phyloP scores from a whole-genome alignment of 2,888 invertebrate genomes.

The Eudemis profundana region DNA sequence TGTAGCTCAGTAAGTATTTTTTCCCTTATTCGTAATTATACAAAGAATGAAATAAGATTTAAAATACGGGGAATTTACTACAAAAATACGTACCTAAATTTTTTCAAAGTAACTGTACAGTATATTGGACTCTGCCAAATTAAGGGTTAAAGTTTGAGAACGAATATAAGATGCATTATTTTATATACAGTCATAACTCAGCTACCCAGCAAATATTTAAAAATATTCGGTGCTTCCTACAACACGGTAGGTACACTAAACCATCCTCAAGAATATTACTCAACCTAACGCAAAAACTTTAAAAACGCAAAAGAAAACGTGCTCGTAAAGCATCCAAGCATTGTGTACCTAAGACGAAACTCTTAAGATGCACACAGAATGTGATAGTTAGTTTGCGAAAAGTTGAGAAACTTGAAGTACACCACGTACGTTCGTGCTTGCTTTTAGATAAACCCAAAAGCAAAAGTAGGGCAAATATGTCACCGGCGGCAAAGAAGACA shows the following conservation, averaged over 20 bases:
- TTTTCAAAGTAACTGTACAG: too few relatives aligned
- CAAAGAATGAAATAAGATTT: too few relatives aligned
- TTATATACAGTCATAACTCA: not conserved
- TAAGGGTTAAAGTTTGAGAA: too few relatives aligned
- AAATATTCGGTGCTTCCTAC: not conserved
- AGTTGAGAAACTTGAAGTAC: slow-evolving; percentile 15
- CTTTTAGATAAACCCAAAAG: not conserved
- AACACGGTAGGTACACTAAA: too few relatives aligned
- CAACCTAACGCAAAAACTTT: slow-evolving; percentile 5
- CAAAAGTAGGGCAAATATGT: slow-evolving; percentile 16
- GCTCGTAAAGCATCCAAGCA: slow-evolving; percentile 27
- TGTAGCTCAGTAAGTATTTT: too few relatives aligned
- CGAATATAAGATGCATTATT: too few relatives aligned
- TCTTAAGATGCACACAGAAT: slow-evolving; percentile 36
- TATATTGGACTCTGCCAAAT: too few relatives aligned
- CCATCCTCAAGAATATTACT: not conserved
- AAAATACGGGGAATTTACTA: too few relatives aligned
- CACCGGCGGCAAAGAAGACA: too few relatives aligned
- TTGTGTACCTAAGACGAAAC: slow-evolving; percentile 28
- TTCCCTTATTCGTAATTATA: too few relatives aligned
- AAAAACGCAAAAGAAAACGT: slow-evolving; percentile 21
- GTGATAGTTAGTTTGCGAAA: slow-evolving; percentile 24
- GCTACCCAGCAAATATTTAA: not conserved
- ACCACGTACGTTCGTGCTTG: not conserved
- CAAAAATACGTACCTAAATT: too few relatives aligned